phyloP scores from a whole-genome alignment of 2,888 invertebrate genomes.

The Ochropleura leucogaster region DNA sequence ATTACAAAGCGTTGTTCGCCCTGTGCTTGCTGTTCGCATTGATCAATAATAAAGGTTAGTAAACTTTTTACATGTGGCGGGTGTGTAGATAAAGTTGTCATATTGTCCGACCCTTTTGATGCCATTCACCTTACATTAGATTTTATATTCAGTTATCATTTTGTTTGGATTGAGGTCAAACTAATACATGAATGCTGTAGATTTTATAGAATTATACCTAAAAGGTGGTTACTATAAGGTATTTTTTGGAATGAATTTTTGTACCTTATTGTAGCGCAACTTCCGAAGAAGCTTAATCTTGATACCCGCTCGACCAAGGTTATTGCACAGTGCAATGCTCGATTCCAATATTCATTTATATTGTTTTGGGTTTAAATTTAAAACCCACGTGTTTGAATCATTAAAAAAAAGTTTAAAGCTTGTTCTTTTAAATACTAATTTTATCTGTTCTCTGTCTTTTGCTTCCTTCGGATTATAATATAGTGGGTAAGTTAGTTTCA shows the following conservation, averaged over 20 bases:
- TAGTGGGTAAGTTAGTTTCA: slow-evolving; percentile 62
- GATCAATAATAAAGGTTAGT: slow-evolving; percentile 97
- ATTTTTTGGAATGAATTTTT: slow-evolving; percentile 23
- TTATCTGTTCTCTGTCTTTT: slow-evolving; percentile 48
- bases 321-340: slow-evolving; percentile 31
- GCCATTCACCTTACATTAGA: slow-evolving; percentile 47
- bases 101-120: slow-evolving; percentile 28
- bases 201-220: slow-evolving; percentile 10
- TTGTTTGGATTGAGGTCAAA: slow-evolving; percentile 35
- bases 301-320: slow-evolving; percentile 25
- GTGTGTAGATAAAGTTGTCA: slow-evolving; percentile 28
- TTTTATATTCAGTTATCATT: slow-evolving; percentile 23
- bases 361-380: slow-evolving; percentile 2
- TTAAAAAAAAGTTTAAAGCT: slow-evolving; percentile 9
- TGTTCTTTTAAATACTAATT: slow-evolving; percentile 42
- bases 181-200: slow-evolving; percentile 22
- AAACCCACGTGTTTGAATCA: background rate
- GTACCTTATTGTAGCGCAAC: slow-evolving; percentile 11
- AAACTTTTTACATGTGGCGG: slow-evolving; percentile 41
- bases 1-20: slow-evolving; percentile 97
- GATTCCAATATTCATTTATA: slow-evolving; percentile 6
- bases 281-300: slow-evolving; percentile 31
- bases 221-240: slow-evolving; percentile 7
- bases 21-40: slow-evolving; percentile 98
- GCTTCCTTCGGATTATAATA: slow-evolving; percentile 55